Evolutionary conservation across 1,140 invertebrate genomes (phyloP).

Genomic region (Ostrea denselamellosa): DNA sequence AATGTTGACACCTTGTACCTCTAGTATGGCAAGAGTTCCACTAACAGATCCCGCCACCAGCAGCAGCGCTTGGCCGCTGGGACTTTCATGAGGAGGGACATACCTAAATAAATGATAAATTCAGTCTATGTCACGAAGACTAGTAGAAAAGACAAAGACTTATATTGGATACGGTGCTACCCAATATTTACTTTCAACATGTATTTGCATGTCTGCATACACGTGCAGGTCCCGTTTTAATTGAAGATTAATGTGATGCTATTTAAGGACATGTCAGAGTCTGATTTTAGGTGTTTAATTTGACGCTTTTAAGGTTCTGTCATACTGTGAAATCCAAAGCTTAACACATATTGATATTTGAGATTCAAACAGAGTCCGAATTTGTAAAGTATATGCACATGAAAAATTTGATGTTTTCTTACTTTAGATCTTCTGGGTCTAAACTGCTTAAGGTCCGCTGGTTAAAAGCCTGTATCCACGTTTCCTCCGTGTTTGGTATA

Average conservation of each 20-base stretch:
- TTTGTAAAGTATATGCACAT: not conserved
- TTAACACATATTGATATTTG: not conserved
- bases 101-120: not conserved
- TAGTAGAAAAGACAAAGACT: no score
- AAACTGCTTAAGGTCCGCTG: slow-evolving; percentile 32
- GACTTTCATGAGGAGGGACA: not conserved
- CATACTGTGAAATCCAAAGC: no score
- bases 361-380: not conserved
- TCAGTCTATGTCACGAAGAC: no score
- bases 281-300: no score
- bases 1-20: not conserved
- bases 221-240: no score
- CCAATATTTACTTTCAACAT: no score
- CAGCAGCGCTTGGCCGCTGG: not conserved
- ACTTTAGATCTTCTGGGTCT: slow-evolving; percentile 54
- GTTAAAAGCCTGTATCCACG: slow-evolving; percentile 38
- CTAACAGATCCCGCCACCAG: slow-evolving; percentile 6
- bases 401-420: not conserved
- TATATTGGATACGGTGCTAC: no score
- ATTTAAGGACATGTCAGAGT: no score
- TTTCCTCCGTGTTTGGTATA: slow-evolving; percentile 29
- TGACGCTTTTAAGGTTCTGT: no score
- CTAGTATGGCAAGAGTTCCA: not conserved
- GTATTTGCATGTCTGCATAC: no score
- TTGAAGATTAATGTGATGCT: no score